Evolutionary conservation across 2,113 vertebrate species (phyloP), one percentile per base, ranked within the genome.

Genomic region (Rhinogobius similis): DNA sequence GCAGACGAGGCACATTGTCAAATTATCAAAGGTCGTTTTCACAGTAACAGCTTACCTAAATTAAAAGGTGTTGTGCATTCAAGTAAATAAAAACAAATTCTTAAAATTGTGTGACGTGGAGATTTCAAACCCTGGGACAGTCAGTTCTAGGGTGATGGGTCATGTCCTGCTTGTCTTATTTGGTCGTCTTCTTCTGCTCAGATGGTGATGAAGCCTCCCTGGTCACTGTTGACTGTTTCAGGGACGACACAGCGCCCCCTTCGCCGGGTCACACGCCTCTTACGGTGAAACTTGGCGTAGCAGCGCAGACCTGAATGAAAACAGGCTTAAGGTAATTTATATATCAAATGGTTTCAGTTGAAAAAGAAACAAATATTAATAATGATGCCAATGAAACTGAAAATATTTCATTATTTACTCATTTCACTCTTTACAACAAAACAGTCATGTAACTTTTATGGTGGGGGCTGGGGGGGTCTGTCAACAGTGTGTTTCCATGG

Each of bases 271-370:
- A 99, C 97, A 32, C 95, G 94, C 13, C 96, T 92, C 89, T 97
- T 98, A 80, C 97, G 95, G 86, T 99, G 98, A 91, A 98, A 99
- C 86, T 97, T 99, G 71, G 97, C 97, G 0, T 97, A 99, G 76
- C 98, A 99, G 23, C 97, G 96, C 16, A 98, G 92, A 23, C 97
- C 98, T 99, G 61, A 24, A 24, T 24, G 12, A 26, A 41, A 38
- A 11, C 14, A 56, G 13, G 11, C 24, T 56, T 12, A 56, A 36
- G 18, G 29, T 61, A 10, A 36, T 0, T 7, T 20, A 20, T 18
- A 27, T 26, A 4, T 18, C 26, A 26, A 26, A 1, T 11, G 12
- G 23, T 55, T 55, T 56, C 24, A 29, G 4, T 29, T 14, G 24
- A 27, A 16, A 14, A 27, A 18, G 26, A 11, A 6, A 14, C 3